Base-by-base conservation (phyloP, 2,113 vertebrate species). In the Ceratotherium simum region DNA sequence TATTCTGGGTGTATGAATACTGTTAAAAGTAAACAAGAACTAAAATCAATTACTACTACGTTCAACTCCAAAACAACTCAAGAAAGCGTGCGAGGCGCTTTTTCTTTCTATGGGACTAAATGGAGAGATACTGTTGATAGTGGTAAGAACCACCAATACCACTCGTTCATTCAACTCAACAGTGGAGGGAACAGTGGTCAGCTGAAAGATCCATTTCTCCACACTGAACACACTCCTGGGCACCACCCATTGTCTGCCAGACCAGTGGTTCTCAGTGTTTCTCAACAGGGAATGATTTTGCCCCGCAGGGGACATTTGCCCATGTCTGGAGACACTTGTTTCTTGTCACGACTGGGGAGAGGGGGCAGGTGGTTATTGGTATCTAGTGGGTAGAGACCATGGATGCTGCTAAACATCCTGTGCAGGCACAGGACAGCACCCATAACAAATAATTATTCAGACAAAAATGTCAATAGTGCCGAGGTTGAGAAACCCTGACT, bases 1-100 rank as follows among this genome's bases (percentile, higher is more conserved):
- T 83, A 33, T 91, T 79, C 78, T 46, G 60, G n/a, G 56, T 69
- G 1, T 80, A 73, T 36, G 23, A 33, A 70, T 56, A 88, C 11
- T 72, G 54, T 79, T 89, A 84, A 96, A 89, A 95, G 36, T 39
- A 82, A 89, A 86, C 20, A 89, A 85, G 46, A 84, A 58, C 42
- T 82, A 87, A 73, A 94, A 60, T 90, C 62, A 90, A 14, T 36
- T 69, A 70, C 76, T 92, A 85, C 60, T 60, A 16, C 42, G n/a
- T n/a, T 88, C 82, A 80, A 36, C 11, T 29, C 27, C 48, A 48
- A 58, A 91, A 69, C 69, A 76, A 82, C 36, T 58, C 17, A 87
- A 69, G 39, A 92, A 84, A 81, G 2, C 3, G 3, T 31, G 12
- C 67, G 2, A 73, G 39, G n/a, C 33, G 17, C 67, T 90, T 9